Evolutionary conservation across 2,113 vertebrate species (phyloP).

Genomic region (Erythrolamprus reginae): DNA sequence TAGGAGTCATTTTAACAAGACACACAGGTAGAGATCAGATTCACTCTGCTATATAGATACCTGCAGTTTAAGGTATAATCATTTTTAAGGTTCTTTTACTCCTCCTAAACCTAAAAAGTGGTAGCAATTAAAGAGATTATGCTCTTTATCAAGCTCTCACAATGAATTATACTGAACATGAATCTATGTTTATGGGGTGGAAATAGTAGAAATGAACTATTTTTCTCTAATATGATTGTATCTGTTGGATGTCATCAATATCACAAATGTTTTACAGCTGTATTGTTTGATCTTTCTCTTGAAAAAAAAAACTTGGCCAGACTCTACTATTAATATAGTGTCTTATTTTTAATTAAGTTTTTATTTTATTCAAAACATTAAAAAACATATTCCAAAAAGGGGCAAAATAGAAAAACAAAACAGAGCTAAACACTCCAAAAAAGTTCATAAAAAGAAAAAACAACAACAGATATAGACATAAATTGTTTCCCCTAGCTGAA

Average conservation of each 20-base stretch:
- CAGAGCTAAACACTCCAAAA: not conserved
- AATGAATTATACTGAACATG: not conserved
- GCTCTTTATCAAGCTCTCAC: not conserved
- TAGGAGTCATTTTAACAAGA: conserved; percentile 55
- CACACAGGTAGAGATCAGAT: not conserved
- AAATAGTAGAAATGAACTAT: not conserved
- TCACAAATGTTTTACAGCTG: not conserved
- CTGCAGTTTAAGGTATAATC: not conserved
- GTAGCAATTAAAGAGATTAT: not conserved
- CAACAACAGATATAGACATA: not conserved
- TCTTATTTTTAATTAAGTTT: not conserved
- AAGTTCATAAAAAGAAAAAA: not conserved
- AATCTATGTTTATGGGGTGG: not conserved
- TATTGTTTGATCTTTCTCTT: too few relatives aligned
- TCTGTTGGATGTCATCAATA: not conserved
- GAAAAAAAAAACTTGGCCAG: not conserved
- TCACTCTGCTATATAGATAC: not conserved
- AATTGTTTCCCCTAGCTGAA: not conserved
- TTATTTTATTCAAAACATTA: not conserved
- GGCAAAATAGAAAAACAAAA: not conserved
- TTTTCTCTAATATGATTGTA: not conserved
- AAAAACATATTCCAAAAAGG: not conserved
- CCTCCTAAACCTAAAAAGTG: not conserved
- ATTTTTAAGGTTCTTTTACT: not conserved
- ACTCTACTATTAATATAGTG: not conserved